Percentiles rank a stretch among this genome's conserved stretches.
phyloP scores from a whole-genome alignment of 1,140 invertebrate genomes.

The Popillia japonica region DNA sequence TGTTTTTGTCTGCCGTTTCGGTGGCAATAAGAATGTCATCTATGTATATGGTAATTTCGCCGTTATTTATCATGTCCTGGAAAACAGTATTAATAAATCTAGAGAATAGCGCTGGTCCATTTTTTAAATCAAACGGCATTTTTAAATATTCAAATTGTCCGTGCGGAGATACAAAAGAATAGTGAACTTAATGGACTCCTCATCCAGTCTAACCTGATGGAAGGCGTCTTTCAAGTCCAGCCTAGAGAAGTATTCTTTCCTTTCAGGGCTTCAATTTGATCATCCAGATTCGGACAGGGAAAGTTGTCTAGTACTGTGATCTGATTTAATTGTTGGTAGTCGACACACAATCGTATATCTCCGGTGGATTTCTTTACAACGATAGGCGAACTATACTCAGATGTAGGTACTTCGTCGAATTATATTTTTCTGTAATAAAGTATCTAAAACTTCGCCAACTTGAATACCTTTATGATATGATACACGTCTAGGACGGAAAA shows the following conservation, averaged over 20 bases:
- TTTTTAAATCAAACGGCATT: conserved; percentile 30
- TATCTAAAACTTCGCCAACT: conserved; percentile 27
- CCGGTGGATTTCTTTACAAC: conserved; percentile 16
- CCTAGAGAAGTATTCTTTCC: conserved; percentile 46
- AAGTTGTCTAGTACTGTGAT: conserved; percentile 1
- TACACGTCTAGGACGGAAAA: conserved; percentile 21
- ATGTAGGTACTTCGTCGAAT: conserved; percentile 28
- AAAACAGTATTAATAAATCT: too few species aligned
- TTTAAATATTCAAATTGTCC: conserved; percentile 55
- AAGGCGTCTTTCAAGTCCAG: conserved; percentile 48
- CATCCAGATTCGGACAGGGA: conserved; percentile 39
- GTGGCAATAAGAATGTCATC: too few species aligned
- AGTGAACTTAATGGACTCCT: conserved; percentile 38
- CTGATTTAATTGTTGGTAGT: conserved; percentile 23
- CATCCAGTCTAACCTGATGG: neutral
- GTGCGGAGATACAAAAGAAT: conserved; percentile 50
- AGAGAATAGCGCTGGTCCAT: too few species aligned
- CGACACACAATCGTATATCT: conserved; percentile 18
- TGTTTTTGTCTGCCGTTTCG: conserved; percentile 27
- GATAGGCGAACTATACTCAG: conserved; percentile 16
- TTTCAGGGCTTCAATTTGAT: conserved; percentile 56
- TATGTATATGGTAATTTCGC: conserved; percentile 19
- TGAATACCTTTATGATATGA: conserved; percentile 8
- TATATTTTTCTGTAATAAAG: conserved; percentile 22
- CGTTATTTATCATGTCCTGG: neutral